Evolutionary conservation across 1,140 invertebrate genomes (phyloP), one percentile per base, ranked within the genome.

Genomic region (Melipona quadrifasciata): DNA sequence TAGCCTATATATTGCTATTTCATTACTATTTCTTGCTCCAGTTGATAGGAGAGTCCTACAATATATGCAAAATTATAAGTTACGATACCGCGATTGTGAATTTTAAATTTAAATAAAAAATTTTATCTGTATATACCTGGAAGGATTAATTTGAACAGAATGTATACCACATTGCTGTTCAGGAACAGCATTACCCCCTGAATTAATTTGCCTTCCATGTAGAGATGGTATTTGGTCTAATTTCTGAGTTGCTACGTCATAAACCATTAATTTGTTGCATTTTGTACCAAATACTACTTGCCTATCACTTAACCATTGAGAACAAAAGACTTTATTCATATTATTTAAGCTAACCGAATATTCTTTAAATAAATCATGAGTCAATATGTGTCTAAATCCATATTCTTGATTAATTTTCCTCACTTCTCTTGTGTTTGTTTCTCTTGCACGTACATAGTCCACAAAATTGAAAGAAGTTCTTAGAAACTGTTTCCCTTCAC

Each of bases 251-350:
- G 93, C 93, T 70, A 93, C 94, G 51, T 95, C 94, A 78, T 95
- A 95, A 21, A 95, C 94, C 94, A 93, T 94, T 93, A 98, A 97
- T 96, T 99, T 99, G 95, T 99, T 99, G 94, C 99, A 99, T 94
- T 99, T 99, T 51, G 98, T 99, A 58, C 98, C 98, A 94, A 99
- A 98, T 8, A 99, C 98, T 82, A 99, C 97, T 95, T 99, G 98
- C 92, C 98, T 96, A 95, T 99, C 98, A 91, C 97, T 98, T 27
- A 99, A 95, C 98, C 99, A 99, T 94, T 99, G 97, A 1, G 98
- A 98, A 94, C 98, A 98, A 95, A 99, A 99, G 68, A 99, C 97
- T 96, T 99, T 99, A 95, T 99, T 99, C 94, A 99, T 97, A 93
- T 97, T 98, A 90, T 97, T 97, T 79, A 98, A 95, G 93, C 96